Conservation (phyloP, 1,140 invertebrate species). For the Diachasma alloeum region DNA sequence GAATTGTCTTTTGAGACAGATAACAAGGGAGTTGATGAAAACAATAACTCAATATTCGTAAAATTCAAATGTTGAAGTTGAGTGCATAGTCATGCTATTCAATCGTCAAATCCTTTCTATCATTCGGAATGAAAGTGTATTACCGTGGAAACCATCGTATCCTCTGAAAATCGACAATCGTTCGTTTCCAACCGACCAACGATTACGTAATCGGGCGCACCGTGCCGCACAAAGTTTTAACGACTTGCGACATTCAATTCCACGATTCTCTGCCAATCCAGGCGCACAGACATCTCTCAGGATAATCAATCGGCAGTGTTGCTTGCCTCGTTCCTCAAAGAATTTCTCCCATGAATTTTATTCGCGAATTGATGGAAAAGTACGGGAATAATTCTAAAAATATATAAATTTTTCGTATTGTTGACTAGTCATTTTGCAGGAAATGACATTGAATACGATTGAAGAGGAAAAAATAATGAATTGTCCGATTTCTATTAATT, state of each 20-base stretch:
- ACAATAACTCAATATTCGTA: no score
- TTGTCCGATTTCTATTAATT: no score
- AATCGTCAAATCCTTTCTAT: not conserved
- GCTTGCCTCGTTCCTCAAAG: not conserved
- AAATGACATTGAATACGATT: no score
- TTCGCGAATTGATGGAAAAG: not conserved
- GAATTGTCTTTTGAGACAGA: no score
- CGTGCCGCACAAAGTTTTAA: constrained; percentile 20
- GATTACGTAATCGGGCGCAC: constrained; percentile 6
- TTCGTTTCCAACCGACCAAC: constrained; percentile 8
- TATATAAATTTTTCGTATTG: no score
- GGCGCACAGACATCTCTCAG: not conserved
- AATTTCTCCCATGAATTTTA: not conserved
- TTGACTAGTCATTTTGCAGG: no score
- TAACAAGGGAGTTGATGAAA: no score
- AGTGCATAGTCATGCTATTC: not conserved
- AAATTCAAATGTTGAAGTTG: no score
- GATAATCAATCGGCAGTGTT: not conserved
- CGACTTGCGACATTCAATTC: constrained; percentile 20
- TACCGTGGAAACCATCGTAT: not conserved
- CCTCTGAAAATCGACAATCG: not conserved
- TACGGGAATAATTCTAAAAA: no score
- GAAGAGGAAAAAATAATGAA: no score
- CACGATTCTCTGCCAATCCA: not conserved
- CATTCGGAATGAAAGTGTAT: not conserved